These are phyloP conservation scores for Callyntrura guangdongensis DNA, from an alignment of 2,888 invertebrate species.

Conservation along the genomic window DNA sequence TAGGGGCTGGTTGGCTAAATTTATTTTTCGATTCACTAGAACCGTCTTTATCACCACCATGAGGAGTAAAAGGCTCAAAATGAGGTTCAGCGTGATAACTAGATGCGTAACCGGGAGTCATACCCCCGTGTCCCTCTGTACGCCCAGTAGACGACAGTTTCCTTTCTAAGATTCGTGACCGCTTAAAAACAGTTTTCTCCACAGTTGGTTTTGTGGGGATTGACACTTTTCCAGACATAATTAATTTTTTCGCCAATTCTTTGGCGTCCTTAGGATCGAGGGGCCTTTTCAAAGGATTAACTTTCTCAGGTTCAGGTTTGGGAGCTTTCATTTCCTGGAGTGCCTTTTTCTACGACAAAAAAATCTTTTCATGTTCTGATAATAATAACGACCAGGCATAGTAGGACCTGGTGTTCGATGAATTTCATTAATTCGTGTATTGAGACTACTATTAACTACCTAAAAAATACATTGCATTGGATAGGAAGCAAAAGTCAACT, in stretches of 20 bases:
- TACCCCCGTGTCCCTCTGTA: conserved; percentile 79
- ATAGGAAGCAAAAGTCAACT: no score
- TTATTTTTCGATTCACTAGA: conserved; percentile 48
- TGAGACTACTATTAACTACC: no score
- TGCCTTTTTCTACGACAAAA: conserved; percentile 96
- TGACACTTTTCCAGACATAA: conserved; percentile 96
- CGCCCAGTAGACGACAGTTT: conserved; percentile 87
- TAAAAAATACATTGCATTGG: no score
- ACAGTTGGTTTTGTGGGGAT: conserved; percentile 94
- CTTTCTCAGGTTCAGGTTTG: conserved; percentile 95
- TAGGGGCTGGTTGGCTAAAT: conserved; percentile 51
- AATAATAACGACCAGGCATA: no score
- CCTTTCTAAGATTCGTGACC: conserved; percentile 94
- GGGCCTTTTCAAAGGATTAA: conserved; percentile 91
- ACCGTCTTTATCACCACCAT: conserved; percentile 56
- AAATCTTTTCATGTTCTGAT: no score
- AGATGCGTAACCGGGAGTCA: conserved; percentile 77
- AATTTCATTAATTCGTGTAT: no score
- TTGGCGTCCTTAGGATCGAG: conserved; percentile 97
- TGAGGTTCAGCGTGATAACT: conserved; percentile 71
- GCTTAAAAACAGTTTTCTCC: conserved; percentile 95
- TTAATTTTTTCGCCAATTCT: conserved; percentile 97
- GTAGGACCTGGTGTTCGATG: no score
- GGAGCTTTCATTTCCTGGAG: conserved; percentile 93
- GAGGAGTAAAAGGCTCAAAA: conserved; percentile 82